These are phyloP conservation scores for Sitodiplosis mosellana DNA, from an alignment of 1,140 invertebrate genomes.

Conservation along the genomic window DNA sequence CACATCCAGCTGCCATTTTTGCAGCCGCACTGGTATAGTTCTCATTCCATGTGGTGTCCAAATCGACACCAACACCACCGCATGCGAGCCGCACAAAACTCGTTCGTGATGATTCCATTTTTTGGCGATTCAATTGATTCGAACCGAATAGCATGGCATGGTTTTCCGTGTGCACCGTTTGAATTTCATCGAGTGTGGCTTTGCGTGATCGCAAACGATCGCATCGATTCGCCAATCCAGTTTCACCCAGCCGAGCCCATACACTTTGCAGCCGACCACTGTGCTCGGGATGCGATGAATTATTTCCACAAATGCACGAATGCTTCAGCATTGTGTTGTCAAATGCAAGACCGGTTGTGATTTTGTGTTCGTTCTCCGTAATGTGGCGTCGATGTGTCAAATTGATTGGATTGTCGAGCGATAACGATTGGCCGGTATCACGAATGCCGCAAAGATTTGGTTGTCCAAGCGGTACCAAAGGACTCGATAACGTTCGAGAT, in stretches of 20 bases:
- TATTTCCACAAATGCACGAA: constrained; percentile 86
- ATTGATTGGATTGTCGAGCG: constrained; percentile 23
- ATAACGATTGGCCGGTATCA: constrained; percentile 15
- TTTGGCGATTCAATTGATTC: constrained; percentile 69
- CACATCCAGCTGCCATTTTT: constrained; percentile 86
- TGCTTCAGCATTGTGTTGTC: constrained; percentile 94
- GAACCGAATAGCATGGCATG: constrained; percentile 77
- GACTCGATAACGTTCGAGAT: constrained; percentile 75
- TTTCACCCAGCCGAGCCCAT: constrained; percentile 83
- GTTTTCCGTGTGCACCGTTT: constrained; percentile 70
- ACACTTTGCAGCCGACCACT: constrained; percentile 88
- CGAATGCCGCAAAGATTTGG: constrained; percentile 16
- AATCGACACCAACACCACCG: constrained; percentile 93
- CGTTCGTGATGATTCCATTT: constrained; percentile 64
- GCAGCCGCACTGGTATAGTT: constrained; percentile 85
- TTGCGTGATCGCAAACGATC: constrained; percentile 75
- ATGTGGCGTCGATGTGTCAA: constrained; percentile 18
- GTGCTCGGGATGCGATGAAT: constrained; percentile 89
- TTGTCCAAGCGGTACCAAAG: constrained; percentile 58
- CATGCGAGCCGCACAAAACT: constrained; percentile 83
- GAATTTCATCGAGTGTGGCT: constrained; percentile 82
- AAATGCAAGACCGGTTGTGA: constrained; percentile 80
- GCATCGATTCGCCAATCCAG: constrained; percentile 67
- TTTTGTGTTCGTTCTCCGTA: constrained; percentile 25
- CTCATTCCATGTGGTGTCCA: constrained; percentile 97